Conservation (phyloP, 2,797 vertebrate genomes). For the Tinamus major region DNA sequence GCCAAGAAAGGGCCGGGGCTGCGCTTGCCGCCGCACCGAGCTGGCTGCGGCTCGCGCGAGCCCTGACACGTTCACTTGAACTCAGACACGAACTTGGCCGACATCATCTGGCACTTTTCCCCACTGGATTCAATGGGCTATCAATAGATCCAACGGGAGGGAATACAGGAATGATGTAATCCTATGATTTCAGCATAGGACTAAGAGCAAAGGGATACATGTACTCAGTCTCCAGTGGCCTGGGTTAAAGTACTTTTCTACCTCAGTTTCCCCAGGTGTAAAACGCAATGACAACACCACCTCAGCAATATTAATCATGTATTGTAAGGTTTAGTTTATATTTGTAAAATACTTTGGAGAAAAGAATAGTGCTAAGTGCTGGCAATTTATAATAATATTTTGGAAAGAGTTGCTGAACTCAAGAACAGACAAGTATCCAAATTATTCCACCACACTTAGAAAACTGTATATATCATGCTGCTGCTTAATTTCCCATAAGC, state of each 20-base stretch:
- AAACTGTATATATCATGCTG: background rate
- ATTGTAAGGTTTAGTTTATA: background rate
- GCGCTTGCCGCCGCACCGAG: background rate
- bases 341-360: background rate
- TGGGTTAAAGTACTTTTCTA: background rate
- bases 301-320: background rate
- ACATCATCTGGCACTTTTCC: conserved; percentile 56
- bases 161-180: conserved; percentile 43
- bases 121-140: conserved; percentile 29
- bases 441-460: background rate
- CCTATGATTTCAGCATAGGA: conserved; percentile 45
- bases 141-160: background rate
- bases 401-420: background rate
- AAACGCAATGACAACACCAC: background rate
- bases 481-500: background rate
- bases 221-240: background rate
- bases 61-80: background rate
- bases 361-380: background rate
- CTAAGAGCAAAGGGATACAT: background rate
- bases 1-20: background rate
- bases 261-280: background rate
- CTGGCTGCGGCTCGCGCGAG: background rate
- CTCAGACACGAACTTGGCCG: conserved; percentile 19
- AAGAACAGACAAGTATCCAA: background rate
- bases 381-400: background rate